phyloP scores from a whole-genome alignment of 2,113 vertebrate genomes.

The Microcebus murinus region DNA sequence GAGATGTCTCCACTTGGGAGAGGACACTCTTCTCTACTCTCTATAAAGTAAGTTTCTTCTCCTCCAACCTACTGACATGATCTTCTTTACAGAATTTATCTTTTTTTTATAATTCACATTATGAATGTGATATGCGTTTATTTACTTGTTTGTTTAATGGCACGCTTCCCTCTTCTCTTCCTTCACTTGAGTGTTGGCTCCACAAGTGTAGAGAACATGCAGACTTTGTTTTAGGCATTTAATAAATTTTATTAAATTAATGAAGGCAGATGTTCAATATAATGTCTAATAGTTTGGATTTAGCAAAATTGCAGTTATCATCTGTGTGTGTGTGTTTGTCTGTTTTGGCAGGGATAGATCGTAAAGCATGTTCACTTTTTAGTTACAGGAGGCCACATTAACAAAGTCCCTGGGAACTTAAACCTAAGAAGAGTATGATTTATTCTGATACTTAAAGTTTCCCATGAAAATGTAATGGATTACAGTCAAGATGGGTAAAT shows the following conservation, averaged over 20 bases:
- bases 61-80: neutral
- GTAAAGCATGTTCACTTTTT: neutral
- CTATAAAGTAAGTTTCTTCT: neutral
- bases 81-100: neutral
- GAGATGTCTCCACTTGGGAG: neutral
- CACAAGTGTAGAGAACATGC: neutral
- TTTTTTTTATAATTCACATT: neutral
- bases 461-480: neutral
- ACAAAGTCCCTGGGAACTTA: neutral
- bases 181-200: neutral
- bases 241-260: neutral
- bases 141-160: neutral
- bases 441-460: conserved; percentile 24
- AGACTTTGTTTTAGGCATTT: neutral
- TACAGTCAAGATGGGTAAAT: neutral
- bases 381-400: neutral
- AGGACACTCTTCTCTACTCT: neutral
- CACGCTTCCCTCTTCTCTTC: rapidly evolving
- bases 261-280: neutral
- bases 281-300: neutral
- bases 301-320: neutral
- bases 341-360: neutral
- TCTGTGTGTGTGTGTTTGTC: neutral
- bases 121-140: neutral
- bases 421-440: neutral